Percentiles rank a stretch among this genome's conserved stretches.
Conservation (phyloP, 1,140 invertebrate species). For the Tetragnatha versicolor region DNA sequence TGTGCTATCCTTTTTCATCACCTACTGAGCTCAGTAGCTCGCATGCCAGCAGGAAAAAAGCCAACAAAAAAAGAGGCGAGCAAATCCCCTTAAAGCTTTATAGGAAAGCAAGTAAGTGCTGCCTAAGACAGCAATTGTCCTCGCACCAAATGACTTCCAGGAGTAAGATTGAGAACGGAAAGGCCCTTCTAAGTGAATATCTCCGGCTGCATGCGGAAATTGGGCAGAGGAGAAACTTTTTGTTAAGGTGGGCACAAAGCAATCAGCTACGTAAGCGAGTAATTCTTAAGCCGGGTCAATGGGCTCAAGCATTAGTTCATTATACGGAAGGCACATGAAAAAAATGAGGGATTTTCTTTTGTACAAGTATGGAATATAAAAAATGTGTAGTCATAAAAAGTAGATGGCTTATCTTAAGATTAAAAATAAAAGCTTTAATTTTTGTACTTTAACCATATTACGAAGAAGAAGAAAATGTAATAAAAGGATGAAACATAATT, state of each 20-base stretch:
- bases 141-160: slow-evolving; percentile 4
- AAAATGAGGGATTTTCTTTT: no score
- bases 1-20: no score
- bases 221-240: not conserved
- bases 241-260: not conserved
- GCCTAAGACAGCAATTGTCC: slow-evolving; percentile 18
- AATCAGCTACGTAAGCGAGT: not conserved
- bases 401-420: no score
- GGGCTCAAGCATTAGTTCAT: no score
- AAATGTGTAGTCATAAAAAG: no score
- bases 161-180: not conserved
- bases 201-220: not conserved
- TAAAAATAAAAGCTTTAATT: no score
- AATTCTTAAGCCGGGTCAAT: not conserved
- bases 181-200: slow-evolving; percentile 10
- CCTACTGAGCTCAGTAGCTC: no score
- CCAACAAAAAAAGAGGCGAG: not conserved
- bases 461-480: no score
- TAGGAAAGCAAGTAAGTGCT: not conserved
- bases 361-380: no score
- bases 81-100: not conserved
- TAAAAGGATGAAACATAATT: no score
- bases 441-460: no score
- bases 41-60: not conserved
- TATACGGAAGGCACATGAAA: no score